Evolutionary conservation across 2,113 vertebrate genomes (phyloP).

Genomic region (Strigops habroptila): DNA sequence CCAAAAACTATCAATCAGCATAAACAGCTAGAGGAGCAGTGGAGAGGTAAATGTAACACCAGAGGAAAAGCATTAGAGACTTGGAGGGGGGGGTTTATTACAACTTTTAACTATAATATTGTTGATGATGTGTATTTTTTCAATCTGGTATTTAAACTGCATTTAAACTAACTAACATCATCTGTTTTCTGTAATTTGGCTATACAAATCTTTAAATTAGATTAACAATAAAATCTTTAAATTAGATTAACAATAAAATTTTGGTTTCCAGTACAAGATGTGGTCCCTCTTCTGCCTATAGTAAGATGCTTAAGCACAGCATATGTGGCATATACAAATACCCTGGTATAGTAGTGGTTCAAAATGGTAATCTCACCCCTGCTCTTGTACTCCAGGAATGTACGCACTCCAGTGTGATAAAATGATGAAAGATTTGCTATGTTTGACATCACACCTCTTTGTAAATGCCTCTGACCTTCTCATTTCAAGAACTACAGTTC

Average conservation of each 20-base stretch:
- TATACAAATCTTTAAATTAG: neutral
- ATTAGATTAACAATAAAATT: neutral
- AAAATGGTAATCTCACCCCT: neutral
- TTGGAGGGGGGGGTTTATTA: accelerated
- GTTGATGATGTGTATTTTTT: neutral
- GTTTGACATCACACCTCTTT: neutral
- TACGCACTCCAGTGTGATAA: neutral
- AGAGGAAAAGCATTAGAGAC: neutral
- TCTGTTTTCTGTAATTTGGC: neutral
- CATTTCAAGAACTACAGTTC: neutral
- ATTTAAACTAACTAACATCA: neutral
- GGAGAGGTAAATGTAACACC: neutral
- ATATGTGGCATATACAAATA: neutral
- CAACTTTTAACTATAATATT: neutral
- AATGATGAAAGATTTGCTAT: neutral
- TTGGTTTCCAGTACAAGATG: neutral
- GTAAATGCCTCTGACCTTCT: neutral
- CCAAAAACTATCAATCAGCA: neutral
- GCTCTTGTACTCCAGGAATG: neutral
- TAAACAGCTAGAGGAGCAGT: neutral
- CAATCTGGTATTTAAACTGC: neutral
- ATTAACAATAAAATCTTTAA: neutral
- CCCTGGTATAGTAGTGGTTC: neutral
- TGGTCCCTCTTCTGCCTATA: neutral
- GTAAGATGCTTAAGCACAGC: neutral